Conservation (phyloP, 2,888 invertebrate species). For the Netelia melanura region DNA sequence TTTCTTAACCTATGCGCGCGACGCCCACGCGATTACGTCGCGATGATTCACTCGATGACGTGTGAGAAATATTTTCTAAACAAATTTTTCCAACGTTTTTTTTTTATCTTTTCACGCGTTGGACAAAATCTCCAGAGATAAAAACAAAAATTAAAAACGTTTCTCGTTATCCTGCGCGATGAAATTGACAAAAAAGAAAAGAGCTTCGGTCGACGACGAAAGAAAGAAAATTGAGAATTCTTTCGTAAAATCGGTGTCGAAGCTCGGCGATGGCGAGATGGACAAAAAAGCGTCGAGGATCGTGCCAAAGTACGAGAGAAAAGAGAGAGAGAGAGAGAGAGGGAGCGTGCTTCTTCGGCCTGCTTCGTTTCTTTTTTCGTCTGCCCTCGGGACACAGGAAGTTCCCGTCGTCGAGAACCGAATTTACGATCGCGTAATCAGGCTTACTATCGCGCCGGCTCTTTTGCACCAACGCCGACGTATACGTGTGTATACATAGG, state of each 20-base stretch:
- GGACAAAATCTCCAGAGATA: not conserved
- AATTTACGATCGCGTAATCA: conserved; percentile 69
- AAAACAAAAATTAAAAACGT: not conserved
- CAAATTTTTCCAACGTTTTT: not conserved
- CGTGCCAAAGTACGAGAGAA: not conserved
- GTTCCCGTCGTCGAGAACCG: conserved; percentile 62
- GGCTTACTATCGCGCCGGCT: conserved; percentile 63
- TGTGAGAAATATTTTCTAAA: conserved; percentile 31
- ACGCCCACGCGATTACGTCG: conserved; percentile 63
- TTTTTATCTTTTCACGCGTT: not conserved
- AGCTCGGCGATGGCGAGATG: conserved; percentile 22
- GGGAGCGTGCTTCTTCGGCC: conserved; percentile 34
- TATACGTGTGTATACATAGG: not conserved
- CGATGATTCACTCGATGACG: conserved; percentile 71
- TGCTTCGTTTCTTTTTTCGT: conserved; percentile 36
- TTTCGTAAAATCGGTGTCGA: conserved; percentile 40
- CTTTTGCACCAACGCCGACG: conserved; percentile 38
- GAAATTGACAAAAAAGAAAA: conserved; percentile 13
- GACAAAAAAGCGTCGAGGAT: not conserved
- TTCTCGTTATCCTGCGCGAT: not conserved
- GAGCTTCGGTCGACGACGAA: conserved; percentile 8
- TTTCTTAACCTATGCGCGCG: conserved; percentile 44
- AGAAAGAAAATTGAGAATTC: conserved; percentile 9
- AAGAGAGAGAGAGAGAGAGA: conserved; percentile 7
- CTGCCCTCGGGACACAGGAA: conserved; percentile 63